Evolutionary conservation across 2,888 invertebrate genomes (phyloP).

Genomic region (Heliconius aoede): DNA sequence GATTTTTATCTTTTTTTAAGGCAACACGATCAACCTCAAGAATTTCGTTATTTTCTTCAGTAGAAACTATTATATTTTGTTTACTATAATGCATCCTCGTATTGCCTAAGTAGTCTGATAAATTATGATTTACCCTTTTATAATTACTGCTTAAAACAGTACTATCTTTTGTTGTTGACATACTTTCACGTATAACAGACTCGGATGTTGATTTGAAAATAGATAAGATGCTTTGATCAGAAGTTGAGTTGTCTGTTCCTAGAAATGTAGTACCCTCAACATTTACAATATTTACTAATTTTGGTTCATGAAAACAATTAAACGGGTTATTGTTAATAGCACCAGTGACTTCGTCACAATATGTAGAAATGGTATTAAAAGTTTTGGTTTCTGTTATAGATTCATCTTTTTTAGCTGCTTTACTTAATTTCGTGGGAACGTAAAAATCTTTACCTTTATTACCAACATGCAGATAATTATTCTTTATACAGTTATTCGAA

Average conservation of each 20-base stretch:
- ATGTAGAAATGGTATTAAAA: background rate
- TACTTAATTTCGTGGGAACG: background rate
- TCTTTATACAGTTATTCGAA: background rate
- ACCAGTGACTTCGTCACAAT: background rate
- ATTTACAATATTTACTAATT: background rate
- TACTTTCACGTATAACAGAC: conserved; percentile 5
- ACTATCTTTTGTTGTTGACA: background rate
- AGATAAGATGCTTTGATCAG: background rate
- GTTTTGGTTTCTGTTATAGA: background rate
- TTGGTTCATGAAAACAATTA: background rate
- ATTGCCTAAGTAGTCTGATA: background rate
- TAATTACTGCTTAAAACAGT: background rate
- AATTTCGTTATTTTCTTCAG: background rate
- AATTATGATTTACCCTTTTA: background rate
- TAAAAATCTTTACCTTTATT: background rate
- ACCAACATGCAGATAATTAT: background rate
- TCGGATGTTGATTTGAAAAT: conserved; percentile 19
- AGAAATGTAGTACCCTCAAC: background rate
- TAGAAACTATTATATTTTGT: background rate
- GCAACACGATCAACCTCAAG: background rate
- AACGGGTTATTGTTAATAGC: background rate
- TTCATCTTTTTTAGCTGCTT: background rate
- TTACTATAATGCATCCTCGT: background rate
- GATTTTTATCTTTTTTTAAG: conserved; percentile 25
- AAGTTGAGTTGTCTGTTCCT: background rate